These are phyloP conservation scores for Hexactinellida sp. DNA, from an alignment of 37 sponge, comb jelly and placozoan genomes.

Conservation along the genomic window DNA sequence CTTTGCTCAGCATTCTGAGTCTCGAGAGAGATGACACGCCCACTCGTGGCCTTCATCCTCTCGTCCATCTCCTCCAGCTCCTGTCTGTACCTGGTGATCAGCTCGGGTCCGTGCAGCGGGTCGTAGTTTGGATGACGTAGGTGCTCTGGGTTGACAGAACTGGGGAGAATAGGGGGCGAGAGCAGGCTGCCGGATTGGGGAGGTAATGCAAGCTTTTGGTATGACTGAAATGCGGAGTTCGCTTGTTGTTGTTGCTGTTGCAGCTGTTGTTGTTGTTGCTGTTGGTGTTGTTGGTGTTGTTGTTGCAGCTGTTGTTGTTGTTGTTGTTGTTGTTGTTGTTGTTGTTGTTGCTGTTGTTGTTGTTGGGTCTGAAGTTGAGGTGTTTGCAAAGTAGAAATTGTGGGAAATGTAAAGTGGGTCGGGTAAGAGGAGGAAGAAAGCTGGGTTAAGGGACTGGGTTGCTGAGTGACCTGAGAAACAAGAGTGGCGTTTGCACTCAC, in stretches of 20 bases:
- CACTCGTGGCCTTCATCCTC: slow-evolving; percentile 4
- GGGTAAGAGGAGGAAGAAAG: too few relatives aligned
- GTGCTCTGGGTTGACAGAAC: neutral
- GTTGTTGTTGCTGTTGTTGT: neutral
- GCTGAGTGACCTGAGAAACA: neutral
- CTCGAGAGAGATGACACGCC: neutral
- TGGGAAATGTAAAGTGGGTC: neutral
- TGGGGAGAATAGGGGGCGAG: neutral
- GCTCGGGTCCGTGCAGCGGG: neutral
- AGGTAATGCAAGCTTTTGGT: too few relatives aligned
- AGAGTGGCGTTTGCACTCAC: neutral
- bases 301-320: neutral
- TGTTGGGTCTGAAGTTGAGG: neutral
- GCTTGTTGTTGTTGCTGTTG: too few relatives aligned
- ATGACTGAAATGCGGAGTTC: neutral
- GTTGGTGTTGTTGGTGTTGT: slow-evolving; percentile 7
- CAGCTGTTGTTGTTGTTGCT: neutral
- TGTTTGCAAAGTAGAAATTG: neutral
- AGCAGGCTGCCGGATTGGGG: neutral
- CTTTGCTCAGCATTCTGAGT: neutral
- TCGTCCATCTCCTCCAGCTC: slow-evolving; percentile 6
- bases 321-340: neutral
- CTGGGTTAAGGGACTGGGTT: neutral
- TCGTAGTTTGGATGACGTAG: neutral
- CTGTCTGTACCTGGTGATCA: neutral